Percentiles rank a stretch among this genome's conserved stretches.
phyloP scores from a whole-genome alignment of 1,140 invertebrate species.

The Capitella teleta region DNA sequence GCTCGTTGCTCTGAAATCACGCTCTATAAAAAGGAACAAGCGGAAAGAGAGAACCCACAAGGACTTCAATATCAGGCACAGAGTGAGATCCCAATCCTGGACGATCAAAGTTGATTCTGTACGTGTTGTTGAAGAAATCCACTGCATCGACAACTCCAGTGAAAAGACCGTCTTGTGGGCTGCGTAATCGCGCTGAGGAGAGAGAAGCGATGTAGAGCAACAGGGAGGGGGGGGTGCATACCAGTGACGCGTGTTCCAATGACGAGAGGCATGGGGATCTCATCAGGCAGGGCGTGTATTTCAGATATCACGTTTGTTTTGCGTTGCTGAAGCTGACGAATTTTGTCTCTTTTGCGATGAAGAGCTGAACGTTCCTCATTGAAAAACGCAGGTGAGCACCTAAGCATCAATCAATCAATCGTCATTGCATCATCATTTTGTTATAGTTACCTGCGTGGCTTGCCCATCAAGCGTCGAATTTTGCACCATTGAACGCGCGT shows the following conservation, averaged over 20 bases:
- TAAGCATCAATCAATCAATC: constrained; percentile 8
- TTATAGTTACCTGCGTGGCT: constrained; percentile 65
- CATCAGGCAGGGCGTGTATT: constrained; percentile 82
- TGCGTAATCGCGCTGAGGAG: constrained; percentile 54
- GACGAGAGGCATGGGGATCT: constrained; percentile 85
- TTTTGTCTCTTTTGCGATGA: constrained; percentile 79
- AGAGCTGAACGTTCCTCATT: constrained; percentile 83
- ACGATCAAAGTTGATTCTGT: constrained; percentile 91
- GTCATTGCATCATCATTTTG: background rate
- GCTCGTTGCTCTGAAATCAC: constrained; percentile 62
- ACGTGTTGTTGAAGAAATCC: constrained; percentile 94
- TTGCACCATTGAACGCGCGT: constrained; percentile 90
- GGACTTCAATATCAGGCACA: constrained; percentile 90
- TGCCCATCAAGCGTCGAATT: constrained; percentile 90
- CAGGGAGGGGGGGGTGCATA: constrained; percentile 12
- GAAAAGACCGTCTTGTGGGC: constrained; percentile 92
- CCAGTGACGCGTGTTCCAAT: constrained; percentile 94
- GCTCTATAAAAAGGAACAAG: background rate
- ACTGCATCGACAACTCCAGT: constrained; percentile 92
- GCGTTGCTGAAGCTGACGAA: constrained; percentile 84
- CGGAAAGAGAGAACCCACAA: constrained; percentile 45
- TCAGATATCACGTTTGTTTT: constrained; percentile 69
- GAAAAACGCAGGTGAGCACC: constrained; percentile 71
- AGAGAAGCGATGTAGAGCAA: background rate
- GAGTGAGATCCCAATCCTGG: constrained; percentile 87